Percentiles rank a stretch among this genome's conserved stretches.
These are phyloP conservation scores for Ammodytes marinus DNA, from an alignment of 2,113 vertebrate species.

Conservation along the genomic window DNA sequence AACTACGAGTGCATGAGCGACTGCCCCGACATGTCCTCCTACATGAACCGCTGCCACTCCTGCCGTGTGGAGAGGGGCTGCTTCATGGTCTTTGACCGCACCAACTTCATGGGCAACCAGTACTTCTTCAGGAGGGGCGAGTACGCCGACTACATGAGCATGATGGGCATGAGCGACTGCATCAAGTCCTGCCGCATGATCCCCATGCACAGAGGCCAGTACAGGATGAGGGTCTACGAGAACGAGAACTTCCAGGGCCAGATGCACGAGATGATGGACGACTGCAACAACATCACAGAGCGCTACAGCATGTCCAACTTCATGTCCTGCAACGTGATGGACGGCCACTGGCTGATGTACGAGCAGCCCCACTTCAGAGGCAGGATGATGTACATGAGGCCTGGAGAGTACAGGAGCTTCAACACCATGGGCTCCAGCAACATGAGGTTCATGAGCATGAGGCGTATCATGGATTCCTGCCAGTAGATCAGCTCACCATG, in stretches of 20 bases:
- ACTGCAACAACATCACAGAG: constrained; percentile 69
- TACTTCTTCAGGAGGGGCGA: constrained; percentile 65
- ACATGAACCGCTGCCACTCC: constrained; percentile 77
- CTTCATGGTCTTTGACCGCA: constrained; percentile 74
- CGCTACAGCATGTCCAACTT: constrained; percentile 66
- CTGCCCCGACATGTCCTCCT: constrained; percentile 70
- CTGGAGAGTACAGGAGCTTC: constrained; percentile 67
- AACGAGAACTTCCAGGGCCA: constrained; percentile 76
- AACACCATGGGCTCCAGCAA: constrained; percentile 41
- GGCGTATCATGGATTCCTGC: constrained; percentile 63
- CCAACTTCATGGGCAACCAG: constrained; percentile 68
- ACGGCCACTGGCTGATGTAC: constrained; percentile 75
- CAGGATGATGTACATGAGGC: constrained; percentile 65
- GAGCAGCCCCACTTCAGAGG: constrained; percentile 67
- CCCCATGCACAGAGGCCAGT: constrained; percentile 62
- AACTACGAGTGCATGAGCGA: constrained; percentile 74
- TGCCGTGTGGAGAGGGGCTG: constrained; percentile 72
- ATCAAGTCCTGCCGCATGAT: constrained; percentile 70
- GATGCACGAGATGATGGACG: constrained; percentile 66
- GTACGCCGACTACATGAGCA: constrained; percentile 50
- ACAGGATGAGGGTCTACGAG: constrained; percentile 80
- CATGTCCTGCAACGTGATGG: constrained; percentile 78
- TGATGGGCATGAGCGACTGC: constrained; percentile 51
- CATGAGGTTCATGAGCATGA: constrained; percentile 65
- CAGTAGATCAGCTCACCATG: constrained; percentile 11